Base-by-base conservation (phyloP, 2,888 invertebrate species). In the Plusia festucae region DNA sequence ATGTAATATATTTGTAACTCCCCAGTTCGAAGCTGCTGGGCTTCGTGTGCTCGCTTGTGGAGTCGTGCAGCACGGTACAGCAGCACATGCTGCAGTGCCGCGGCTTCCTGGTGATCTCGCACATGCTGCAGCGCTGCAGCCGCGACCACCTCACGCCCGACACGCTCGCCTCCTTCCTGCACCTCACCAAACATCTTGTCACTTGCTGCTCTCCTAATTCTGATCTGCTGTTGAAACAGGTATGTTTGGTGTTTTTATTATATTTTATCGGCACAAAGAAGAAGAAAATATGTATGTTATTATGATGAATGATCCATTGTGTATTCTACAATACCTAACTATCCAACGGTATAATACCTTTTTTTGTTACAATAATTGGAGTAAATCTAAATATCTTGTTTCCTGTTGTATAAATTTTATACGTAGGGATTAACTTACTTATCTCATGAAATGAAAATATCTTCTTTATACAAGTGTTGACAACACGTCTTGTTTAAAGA, bases 61-160 rank as follows among this genome's bases (percentile, higher is more conserved):
- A 99, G 92, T 98, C 98, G 52, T 99, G 99, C 81, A 97, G 98
- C 88, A 99, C 99, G 46, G 99, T 99, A 68, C 99, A 99, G 90
- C 99, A 99, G 90, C 99, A 99, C 92, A 99, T 99, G 98, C 98
- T 99, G 91, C 99, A 99, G 93, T 99, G 99, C 91, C 97, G 99
- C 83, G 99, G 99, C 68, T 99, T 99, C 94, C 96, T 99, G 84
- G 99, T 99, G 76, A 99, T 99, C 90, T 99, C 99, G 81, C 99
- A 98, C 92, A 98, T 99, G 97, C 96, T 99, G 84, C 99, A 99
- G 92, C 96, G 98, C 83, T 99, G 98, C 70, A 98, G 97, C 60
- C 96, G 98, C 74, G 99, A 99, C 86, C 99, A 99, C 91, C 96
- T 99, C 60, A 99, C 99, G 11, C 97, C 98, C 51, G 98, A 99